Conservation (phyloP, 92 coral and sea anemone genomes). For the Umimayanthus kanabou region DNA sequence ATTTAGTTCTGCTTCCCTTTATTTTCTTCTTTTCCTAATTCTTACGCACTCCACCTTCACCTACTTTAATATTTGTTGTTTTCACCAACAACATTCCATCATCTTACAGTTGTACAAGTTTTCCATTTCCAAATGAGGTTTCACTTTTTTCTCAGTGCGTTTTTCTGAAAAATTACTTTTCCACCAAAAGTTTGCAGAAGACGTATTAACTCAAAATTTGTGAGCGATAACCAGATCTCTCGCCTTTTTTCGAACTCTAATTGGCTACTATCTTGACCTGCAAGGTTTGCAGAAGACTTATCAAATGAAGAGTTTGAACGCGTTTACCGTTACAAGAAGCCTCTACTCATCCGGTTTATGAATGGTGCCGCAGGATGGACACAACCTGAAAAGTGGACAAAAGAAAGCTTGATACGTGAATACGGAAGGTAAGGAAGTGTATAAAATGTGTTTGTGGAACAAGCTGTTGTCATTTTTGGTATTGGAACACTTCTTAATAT, state of each 20-base stretch:
- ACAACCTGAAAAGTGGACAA: conserved; percentile 62
- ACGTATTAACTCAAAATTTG: too few relatives aligned
- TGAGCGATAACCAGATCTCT: not conserved
- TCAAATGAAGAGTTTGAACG: conserved; percentile 60
- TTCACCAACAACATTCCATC: too few relatives aligned
- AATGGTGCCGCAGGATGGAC: conserved; percentile 69
- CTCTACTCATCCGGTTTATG: conserved; percentile 54
- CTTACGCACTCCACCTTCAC: too few relatives aligned
- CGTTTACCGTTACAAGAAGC: conserved; percentile 48
- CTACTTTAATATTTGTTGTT: too few relatives aligned
- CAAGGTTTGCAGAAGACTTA: conserved; percentile 51
- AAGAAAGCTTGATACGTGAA: conserved; percentile 45
- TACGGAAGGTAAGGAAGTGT: conserved; percentile 36
- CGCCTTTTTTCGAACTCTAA: not conserved
- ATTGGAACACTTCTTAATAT: too few relatives aligned
- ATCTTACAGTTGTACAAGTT: too few relatives aligned
- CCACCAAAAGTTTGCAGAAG: too few relatives aligned
- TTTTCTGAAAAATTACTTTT: too few relatives aligned
- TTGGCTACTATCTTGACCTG: not conserved
- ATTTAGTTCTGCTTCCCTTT: too few relatives aligned
- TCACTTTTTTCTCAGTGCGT: too few relatives aligned
- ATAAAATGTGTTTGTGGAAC: not conserved
- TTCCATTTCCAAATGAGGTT: too few relatives aligned
- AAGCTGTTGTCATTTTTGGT: not conserved
- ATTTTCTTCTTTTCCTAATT: not conserved